A percentile compares a stretch with the other conserved stretches of the same genome.
Evolutionary conservation across 2,113 vertebrate genomes (phyloP).

Genomic region (Alces alces): DNA sequence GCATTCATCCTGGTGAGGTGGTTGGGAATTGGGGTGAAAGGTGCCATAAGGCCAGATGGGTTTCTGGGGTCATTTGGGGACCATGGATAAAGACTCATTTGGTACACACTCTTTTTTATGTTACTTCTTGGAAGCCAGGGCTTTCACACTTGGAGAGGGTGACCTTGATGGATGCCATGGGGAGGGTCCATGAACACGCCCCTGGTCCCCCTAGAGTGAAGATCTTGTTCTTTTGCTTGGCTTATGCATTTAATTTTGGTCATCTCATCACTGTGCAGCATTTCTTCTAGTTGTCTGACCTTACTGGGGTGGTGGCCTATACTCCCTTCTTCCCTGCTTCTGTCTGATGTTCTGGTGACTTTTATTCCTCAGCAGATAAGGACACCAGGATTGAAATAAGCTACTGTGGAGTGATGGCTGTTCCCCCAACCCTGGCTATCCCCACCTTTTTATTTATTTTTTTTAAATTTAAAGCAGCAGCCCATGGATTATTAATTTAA

Average conservation of each 20-base stretch:
- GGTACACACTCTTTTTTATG: neutral
- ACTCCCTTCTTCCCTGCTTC: neutral
- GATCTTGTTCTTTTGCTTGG: neutral
- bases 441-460: neutral
- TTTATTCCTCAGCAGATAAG: slow-evolving; percentile 67
- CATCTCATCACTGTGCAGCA: neutral
- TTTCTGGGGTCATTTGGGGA: neutral
- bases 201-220: neutral
- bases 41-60: neutral
- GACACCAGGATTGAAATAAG: slow-evolving; percentile 49
- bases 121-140: neutral
- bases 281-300: neutral
- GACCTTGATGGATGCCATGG: neutral
- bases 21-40: neutral
- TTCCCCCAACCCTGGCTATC: fast-evolving
- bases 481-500: slow-evolving; percentile 77
- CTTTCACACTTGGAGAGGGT: neutral
- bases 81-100: neutral
- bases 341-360: slow-evolving; percentile 62
- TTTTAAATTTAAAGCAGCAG: slow-evolving; percentile 33
- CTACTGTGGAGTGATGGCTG: slow-evolving; percentile 43
- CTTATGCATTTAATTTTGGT: neutral
- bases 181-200: neutral
- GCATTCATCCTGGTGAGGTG: neutral
- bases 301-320: neutral